These are phyloP conservation scores for Drosophila chauvacae DNA, from an alignment of 1,140 invertebrate species.

Conservation along the genomic window DNA sequence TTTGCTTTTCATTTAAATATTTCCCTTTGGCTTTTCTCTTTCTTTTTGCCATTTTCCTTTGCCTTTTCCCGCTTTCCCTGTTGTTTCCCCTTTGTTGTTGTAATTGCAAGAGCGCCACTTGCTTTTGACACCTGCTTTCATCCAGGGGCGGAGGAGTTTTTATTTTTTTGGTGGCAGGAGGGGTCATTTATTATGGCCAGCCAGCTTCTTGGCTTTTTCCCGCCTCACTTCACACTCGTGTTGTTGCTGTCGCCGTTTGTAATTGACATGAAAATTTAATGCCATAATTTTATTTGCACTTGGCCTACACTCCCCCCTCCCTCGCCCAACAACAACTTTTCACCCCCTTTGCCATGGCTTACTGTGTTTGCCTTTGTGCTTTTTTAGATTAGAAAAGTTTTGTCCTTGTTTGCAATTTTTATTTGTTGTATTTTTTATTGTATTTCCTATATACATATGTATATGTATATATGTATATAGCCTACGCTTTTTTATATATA, in stretches of 20 bases:
- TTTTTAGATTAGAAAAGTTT: constrained; percentile 63
- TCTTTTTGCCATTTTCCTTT: neutral
- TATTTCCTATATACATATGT: constrained; percentile 11
- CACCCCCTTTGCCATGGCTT: constrained; percentile 12
- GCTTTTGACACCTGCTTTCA: constrained; percentile 56
- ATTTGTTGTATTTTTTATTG: neutral
- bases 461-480: no score
- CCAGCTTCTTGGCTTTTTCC: constrained; percentile 39
- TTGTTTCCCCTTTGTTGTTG: constrained; percentile 18
- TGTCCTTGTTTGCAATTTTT: constrained; percentile 51
- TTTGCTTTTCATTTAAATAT: constrained; percentile 38
- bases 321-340: neutral
- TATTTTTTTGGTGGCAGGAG: neutral
- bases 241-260: constrained; percentile 50
- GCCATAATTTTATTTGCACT: constrained; percentile 63
- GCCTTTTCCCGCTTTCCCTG: neutral
- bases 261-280: constrained; percentile 68
- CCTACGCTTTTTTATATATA: constrained; percentile 7
- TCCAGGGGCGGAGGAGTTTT: neutral
- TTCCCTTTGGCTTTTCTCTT: neutral
- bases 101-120: constrained; percentile 56
- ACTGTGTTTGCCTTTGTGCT: constrained; percentile 31
- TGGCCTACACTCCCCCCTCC: constrained; percentile 30
- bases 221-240: neutral
- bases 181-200: constrained; percentile 56